Percentiles rank a stretch among this genome's conserved stretches.
Conservation (phyloP, 2,113 vertebrate genomes). For the Cygnus buccinator region DNA sequence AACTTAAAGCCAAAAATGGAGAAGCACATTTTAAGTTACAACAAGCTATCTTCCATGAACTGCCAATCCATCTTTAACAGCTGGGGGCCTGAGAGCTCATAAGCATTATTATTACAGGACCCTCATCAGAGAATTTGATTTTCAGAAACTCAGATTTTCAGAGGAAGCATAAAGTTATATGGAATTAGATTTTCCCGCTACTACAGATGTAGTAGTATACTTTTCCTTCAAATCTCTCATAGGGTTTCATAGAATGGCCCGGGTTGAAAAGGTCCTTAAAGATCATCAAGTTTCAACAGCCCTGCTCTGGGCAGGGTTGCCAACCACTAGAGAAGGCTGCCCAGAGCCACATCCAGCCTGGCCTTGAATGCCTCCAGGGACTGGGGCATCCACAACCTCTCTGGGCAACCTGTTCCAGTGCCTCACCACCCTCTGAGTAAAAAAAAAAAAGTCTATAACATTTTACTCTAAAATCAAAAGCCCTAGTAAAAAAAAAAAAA, state of each 20-base stretch:
- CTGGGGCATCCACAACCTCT: too few species aligned
- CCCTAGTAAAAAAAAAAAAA: too few species aligned
- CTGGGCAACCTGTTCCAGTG: too few species aligned
- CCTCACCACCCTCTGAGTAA: too few species aligned
- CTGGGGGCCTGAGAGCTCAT: neutral
- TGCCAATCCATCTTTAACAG: neutral
- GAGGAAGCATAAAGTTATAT: neutral
- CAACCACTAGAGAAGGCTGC: too few species aligned
- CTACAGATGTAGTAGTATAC: neutral
- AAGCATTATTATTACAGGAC: too few species aligned
- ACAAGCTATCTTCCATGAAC: neutral
- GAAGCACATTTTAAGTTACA: neutral
- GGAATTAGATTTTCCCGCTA: neutral
- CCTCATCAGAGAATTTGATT: neutral
- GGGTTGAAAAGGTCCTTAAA: too few species aligned
- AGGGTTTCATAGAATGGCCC: neutral
- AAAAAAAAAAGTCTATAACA: neutral
- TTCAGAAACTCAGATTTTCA: neutral
- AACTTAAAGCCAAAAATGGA: neutral
- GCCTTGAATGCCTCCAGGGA: too few species aligned
- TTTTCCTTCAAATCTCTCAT: neutral
- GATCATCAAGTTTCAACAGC: too few species aligned
- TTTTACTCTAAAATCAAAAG: neutral
- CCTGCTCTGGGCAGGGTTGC: too few species aligned
- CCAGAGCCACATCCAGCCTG: too few species aligned